phyloP scores from a whole-genome alignment of 2,797 vertebrate genomes.

The Protonibea diacanthus region DNA sequence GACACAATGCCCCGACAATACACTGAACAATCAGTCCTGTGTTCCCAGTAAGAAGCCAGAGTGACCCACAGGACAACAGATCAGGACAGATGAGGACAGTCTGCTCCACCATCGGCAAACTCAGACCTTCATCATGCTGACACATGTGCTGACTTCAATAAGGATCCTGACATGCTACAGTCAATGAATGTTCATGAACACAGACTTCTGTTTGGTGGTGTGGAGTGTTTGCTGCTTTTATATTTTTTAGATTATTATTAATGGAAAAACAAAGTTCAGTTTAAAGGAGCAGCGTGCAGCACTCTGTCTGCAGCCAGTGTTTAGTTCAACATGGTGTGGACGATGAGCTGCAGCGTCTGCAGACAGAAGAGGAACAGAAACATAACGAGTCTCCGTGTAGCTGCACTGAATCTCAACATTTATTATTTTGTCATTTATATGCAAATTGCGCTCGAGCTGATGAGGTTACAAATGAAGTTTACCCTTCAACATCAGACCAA shows the following conservation, averaged over 20 bases:
- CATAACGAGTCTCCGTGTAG: no score
- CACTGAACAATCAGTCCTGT: conserved; percentile 36
- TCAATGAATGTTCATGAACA: neutral
- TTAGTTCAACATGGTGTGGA: no score
- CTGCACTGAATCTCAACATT: no score
- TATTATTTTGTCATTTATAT: no score
- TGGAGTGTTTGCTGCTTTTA: no score
- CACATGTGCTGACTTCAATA: neutral
- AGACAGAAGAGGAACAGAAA: no score
- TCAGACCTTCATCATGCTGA: neutral
- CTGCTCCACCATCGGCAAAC: neutral
- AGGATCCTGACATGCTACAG: neutral
- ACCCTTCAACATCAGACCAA: neutral
- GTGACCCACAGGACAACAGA: neutral
- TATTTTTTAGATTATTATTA: no score
- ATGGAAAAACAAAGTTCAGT: no score
- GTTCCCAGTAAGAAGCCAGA: conserved; percentile 23
- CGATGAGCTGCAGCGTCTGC: no score
- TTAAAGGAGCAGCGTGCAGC: no score
- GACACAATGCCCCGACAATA: conserved; percentile 8
- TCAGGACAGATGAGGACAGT: neutral
- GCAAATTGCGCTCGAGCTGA: neutral
- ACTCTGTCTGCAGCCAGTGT: no score
- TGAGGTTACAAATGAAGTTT: neutral
- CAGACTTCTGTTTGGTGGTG: neutral